These are phyloP conservation scores for Amphipyra tragopoginis DNA, from an alignment of 2,888 invertebrate genomes.

Conservation along the genomic window DNA sequence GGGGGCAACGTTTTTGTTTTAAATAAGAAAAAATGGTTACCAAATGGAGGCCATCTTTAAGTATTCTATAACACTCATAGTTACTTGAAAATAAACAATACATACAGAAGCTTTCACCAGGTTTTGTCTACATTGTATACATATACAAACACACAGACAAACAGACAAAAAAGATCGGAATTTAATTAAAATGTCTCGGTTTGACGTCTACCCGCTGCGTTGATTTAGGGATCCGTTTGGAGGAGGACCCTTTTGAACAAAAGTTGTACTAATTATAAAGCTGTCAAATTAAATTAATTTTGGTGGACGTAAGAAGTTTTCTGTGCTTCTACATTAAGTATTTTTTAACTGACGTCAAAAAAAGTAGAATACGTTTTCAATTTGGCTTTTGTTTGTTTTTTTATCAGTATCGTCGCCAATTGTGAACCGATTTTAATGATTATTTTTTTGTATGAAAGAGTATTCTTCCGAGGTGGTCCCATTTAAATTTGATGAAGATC, in stretches of 20 bases:
- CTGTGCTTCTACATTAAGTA: too few species aligned
- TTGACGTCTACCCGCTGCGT: constrained; percentile 48
- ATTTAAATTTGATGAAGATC: too few species aligned
- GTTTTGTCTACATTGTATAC: constrained; percentile 26
- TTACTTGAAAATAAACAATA: constrained; percentile 4
- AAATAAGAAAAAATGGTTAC: too few species aligned
- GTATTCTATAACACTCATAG: background rate
- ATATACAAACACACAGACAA: constrained; percentile 34
- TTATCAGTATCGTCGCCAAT: too few species aligned
- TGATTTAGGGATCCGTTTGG: constrained; percentile 39
- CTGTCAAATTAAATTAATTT: constrained; percentile 33
- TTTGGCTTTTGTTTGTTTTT: too few species aligned
- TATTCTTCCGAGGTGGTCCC: too few species aligned
- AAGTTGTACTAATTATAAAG: constrained; percentile 12
- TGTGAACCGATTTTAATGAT: too few species aligned
- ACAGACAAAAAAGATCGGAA: constrained; percentile 23
- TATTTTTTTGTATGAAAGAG: too few species aligned
- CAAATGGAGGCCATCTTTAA: too few species aligned
- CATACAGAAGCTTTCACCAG: constrained; percentile 52
- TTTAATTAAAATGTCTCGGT: constrained; percentile 57
- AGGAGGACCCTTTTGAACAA: constrained; percentile 18
- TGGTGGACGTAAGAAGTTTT: constrained; percentile 2
- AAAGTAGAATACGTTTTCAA: too few species aligned
- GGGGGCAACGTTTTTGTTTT: too few species aligned
- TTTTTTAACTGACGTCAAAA: too few species aligned